phyloP scores from a whole-genome alignment of 2,113 vertebrate species.

The Heteronetta atricapilla region DNA sequence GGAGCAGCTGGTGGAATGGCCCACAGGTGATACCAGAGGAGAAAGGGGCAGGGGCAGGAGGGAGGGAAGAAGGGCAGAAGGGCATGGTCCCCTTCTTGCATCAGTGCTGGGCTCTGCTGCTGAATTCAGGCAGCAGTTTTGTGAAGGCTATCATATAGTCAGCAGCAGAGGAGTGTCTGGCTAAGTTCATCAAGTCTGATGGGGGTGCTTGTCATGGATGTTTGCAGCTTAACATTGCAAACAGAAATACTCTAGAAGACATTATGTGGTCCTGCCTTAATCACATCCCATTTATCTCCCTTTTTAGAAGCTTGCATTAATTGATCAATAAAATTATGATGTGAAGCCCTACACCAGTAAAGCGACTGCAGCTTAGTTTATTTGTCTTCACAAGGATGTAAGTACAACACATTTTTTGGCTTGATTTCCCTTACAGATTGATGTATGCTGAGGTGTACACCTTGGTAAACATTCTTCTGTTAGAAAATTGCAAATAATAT shows the following conservation, averaged over 20 bases:
- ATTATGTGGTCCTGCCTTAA: background rate
- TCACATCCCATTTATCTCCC: background rate
- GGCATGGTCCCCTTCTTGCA: accelerated
- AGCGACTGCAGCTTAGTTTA: background rate
- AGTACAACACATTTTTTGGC: accelerated
- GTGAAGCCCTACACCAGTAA: background rate
- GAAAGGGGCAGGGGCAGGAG: background rate
- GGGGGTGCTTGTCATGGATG: too few species aligned
- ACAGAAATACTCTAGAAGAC: background rate
- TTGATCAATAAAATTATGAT: background rate
- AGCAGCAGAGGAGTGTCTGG: background rate
- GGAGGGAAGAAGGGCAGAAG: too few species aligned
- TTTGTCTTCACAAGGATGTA: background rate
- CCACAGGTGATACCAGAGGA: too few species aligned
- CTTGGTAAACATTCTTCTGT: background rate
- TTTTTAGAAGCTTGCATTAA: background rate
- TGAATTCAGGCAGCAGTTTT: background rate
- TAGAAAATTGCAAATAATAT: background rate
- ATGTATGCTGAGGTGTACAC: background rate
- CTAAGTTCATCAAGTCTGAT: background rate
- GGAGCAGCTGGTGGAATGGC: background rate
- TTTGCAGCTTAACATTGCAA: background rate
- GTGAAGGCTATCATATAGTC: background rate
- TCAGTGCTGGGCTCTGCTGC: background rate
- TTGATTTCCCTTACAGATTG: background rate